Evolutionary conservation across 2,113 vertebrate species (phyloP).

Genomic region (Desmodus rotundus): DNA sequence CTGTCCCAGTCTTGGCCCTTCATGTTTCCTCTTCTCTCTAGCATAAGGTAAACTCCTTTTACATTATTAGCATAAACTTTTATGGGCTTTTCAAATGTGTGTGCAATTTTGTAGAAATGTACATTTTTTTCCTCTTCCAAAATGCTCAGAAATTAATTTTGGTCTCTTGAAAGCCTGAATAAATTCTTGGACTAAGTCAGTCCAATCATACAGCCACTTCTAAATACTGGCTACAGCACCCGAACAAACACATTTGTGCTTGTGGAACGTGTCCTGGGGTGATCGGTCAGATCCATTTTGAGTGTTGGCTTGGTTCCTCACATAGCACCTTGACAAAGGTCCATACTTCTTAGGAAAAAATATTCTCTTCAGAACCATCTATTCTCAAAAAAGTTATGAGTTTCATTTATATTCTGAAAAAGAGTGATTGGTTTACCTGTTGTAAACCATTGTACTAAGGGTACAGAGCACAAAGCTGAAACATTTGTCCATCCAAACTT

Average conservation of each 20-base stretch:
- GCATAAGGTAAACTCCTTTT: neutral
- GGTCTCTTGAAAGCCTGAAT: constrained; percentile 35
- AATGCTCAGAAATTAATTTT: neutral
- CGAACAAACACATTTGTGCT: constrained; percentile 20
- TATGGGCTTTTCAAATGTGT: neutral
- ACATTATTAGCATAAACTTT: neutral
- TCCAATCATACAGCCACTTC: neutral
- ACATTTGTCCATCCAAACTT: neutral
- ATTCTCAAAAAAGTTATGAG: neutral
- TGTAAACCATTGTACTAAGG: neutral
- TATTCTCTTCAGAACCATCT: neutral
- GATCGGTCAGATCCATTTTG: neutral
- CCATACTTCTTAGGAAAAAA: neutral
- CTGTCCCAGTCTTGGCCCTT: neutral
- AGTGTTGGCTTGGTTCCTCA: neutral
- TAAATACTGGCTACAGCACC: neutral
- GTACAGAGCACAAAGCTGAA: neutral
- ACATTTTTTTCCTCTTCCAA: neutral
- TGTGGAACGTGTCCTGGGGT: neutral
- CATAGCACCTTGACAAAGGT: neutral
- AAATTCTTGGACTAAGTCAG: constrained; percentile 36
- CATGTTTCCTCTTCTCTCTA: neutral
- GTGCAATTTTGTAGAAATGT: neutral
- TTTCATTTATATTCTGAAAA: constrained; percentile 15
- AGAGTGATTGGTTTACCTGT: neutral